Conservation (phyloP, 2,888 invertebrate species). For the Hydriomena furcata region DNA sequence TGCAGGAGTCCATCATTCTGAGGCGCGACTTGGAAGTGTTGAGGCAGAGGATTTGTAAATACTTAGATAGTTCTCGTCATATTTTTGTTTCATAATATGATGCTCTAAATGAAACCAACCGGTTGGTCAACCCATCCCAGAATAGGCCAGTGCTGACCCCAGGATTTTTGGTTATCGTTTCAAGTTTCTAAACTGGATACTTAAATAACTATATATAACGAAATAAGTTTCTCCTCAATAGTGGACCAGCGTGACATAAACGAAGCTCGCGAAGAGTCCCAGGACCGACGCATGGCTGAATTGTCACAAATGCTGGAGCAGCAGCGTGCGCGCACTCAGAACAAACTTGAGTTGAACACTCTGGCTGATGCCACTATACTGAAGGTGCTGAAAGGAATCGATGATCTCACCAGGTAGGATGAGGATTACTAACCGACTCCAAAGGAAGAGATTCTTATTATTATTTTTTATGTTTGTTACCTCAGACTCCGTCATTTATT, state of each 20-base stretch:
- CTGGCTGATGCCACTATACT: conserved; percentile 51
- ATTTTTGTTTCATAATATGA: too few species aligned
- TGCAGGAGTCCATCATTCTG: conserved; percentile 69
- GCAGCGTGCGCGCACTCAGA: conserved; percentile 42
- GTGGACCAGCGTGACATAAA: conserved; percentile 73
- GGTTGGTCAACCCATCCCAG: too few species aligned
- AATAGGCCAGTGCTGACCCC: too few species aligned
- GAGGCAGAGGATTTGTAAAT: conserved; percentile 53
- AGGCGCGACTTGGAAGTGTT: conserved; percentile 57
- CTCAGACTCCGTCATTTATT: too few species aligned
- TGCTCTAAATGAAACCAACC: too few species aligned
- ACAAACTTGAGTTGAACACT: conserved; percentile 46
- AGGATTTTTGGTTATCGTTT: too few species aligned
- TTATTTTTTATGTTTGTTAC: too few species aligned
- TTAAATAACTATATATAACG: too few species aligned
- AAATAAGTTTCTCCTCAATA: conserved; percentile 27
- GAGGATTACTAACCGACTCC: too few species aligned
- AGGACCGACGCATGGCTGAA: conserved; percentile 52
- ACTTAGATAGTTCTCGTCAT: neutral
- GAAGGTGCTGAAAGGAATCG: conserved; percentile 64
- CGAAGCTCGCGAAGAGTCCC: conserved; percentile 60
- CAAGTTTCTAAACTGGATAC: too few species aligned
- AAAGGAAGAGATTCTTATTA: too few species aligned
- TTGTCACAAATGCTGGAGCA: conserved; percentile 42
- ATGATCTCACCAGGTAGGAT: conserved; percentile 69